phyloP scores from a whole-genome alignment of 2,888 invertebrate species.

The Cinara cedri region DNA sequence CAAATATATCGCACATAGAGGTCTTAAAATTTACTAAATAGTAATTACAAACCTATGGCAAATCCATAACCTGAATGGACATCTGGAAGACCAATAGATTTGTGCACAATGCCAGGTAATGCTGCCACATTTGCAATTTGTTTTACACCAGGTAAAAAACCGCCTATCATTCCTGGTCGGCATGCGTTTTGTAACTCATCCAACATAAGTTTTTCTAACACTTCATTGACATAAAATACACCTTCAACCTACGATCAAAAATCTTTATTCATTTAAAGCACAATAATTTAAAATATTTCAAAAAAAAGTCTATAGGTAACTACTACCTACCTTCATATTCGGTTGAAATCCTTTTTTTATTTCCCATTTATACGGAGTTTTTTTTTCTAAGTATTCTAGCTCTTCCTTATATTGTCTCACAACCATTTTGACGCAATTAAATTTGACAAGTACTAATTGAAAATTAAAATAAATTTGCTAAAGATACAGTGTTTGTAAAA shows the following conservation, averaged over 20 bases:
- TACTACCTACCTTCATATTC: conserved; percentile 82
- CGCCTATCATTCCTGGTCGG: conserved; percentile 87
- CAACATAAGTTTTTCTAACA: conserved; percentile 93
- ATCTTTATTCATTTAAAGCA: conserved; percentile 8
- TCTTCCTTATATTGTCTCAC: conserved; percentile 92
- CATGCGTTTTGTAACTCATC: conserved; percentile 93
- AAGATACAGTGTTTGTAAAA: no score
- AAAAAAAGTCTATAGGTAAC: neutral
- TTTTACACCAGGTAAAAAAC: conserved; percentile 97
- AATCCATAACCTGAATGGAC: conserved; percentile 99
- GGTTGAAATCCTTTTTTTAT: conserved; percentile 99
- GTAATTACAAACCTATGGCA: conserved; percentile 78
- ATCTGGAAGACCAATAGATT: conserved; percentile 93
- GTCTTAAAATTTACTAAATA: no score
- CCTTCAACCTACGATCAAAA: conserved; percentile 81
- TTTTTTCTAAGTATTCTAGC: conserved; percentile 87
- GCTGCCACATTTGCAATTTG: conserved; percentile 99
- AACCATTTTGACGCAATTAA: conserved; percentile 70
- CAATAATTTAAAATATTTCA: no score
- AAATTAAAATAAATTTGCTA: no score
- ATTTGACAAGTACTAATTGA: neutral
- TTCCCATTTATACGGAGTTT: conserved; percentile 83
- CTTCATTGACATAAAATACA: conserved; percentile 91
- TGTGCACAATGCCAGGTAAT: conserved; percentile 93
- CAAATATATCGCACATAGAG: no score